Evolutionary conservation across 1,140 invertebrate species (phyloP), one percentile per base, ranked within the genome.

Genomic region (Drosophila ogumai): DNA sequence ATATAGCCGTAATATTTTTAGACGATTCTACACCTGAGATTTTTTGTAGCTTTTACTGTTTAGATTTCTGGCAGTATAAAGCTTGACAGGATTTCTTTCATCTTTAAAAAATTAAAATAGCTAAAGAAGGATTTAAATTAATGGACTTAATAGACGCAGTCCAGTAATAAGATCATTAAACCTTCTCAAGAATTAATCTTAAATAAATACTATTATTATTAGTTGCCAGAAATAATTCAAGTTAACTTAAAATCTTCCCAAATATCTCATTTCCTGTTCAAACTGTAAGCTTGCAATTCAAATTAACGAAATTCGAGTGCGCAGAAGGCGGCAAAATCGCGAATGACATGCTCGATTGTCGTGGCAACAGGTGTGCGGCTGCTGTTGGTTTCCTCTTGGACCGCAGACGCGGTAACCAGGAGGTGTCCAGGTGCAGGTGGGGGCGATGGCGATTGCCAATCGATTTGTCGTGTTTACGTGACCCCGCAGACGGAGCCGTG

Each of bases 381-480:
- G 69, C 68, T 56, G 38, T 31, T 40, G 46, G 36, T 41, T 67
- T 65, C 54, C 22, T 36, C 6, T 7, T 19, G 19, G 7, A 28
- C 19, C 15, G 49, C 10, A 6, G 52, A 13, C 8, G 15, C 10
- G 25, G 31, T 10, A 10, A 25, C 19, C 52, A 55, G 52, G 49
- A 55, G 52, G 71, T 38, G 72, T 38, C 64, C 74, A 69, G 75
- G 43, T 61, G 75, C 52, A 38, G 52, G 55, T 55, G 56, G 56
- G 40, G 68, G 73, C 41, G 47, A 66, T 46, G 55, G 56, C 80
- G 63, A 78, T 81, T 78, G 82, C 31, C 76, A 88, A 87, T 87
- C 85, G 85, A 88, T 87, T 87, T 87, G 84, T 88, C 85, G 84
- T 86, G 82, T 86, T 54, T 88, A 86, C 82, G 82, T 82, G 80